Evolutionary conservation across 2,888 invertebrate species (phyloP).

Genomic region (Calameuta idolon): DNA sequence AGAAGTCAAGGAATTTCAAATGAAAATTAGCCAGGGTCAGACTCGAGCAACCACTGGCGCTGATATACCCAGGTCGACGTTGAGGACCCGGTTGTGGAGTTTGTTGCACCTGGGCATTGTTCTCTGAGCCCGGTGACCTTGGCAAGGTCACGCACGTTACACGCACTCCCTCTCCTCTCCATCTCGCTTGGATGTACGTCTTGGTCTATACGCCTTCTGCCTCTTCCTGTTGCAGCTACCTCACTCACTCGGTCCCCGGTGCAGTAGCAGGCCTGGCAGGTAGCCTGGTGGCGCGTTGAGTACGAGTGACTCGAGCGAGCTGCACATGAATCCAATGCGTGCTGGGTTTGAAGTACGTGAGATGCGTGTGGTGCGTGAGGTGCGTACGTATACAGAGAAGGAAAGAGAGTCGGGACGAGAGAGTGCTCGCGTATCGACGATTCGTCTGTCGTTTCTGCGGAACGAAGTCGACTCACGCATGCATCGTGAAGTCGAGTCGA

Average conservation of each 20-base stretch:
- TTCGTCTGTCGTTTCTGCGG: too few relatives aligned
- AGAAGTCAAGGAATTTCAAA: too few relatives aligned
- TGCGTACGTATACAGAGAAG: too few relatives aligned
- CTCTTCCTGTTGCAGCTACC: not conserved
- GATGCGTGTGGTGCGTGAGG: too few relatives aligned
- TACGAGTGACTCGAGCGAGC: not conserved
- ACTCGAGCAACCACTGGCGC: not conserved
- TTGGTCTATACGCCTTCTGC: constrained; percentile 13
- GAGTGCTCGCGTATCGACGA: too few relatives aligned
- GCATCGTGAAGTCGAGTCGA: not conserved
- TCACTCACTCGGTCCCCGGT: not conserved
- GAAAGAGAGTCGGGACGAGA: too few relatives aligned
- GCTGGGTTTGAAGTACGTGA: too few relatives aligned
- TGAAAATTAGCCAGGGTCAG: too few relatives aligned
- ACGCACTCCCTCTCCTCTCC: constrained; percentile 25
- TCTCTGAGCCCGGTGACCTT: constrained; percentile 54
- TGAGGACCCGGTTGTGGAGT: constrained; percentile 29
- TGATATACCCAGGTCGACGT: too few relatives aligned
- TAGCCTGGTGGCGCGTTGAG: not conserved
- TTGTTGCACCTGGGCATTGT: constrained; percentile 58
- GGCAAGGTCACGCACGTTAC: constrained; percentile 56
- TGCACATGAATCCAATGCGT: not conserved
- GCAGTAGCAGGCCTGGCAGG: not conserved
- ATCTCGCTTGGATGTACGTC: not conserved
- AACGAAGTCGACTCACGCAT: too few relatives aligned